phyloP scores from a whole-genome alignment of 1,140 invertebrate genomes.

The Ridgeia piscesae region DNA sequence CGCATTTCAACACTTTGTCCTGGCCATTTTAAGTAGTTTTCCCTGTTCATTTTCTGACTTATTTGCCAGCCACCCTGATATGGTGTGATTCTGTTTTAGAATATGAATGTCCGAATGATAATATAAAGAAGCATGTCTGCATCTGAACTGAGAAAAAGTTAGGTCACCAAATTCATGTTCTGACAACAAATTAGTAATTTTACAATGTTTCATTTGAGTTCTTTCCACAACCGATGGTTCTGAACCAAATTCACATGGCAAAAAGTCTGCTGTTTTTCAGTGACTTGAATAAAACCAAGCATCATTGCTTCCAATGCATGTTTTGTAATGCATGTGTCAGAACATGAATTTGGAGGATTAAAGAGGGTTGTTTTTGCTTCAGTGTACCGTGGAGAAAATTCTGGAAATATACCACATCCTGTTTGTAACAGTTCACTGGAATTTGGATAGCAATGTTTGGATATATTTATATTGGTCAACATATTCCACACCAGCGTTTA shows the following conservation, averaged over 20 bases:
- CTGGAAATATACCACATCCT: too few relatives aligned
- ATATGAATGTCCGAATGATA: constrained; percentile 25
- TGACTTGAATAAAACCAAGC: too few relatives aligned
- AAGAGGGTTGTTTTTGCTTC: too few relatives aligned
- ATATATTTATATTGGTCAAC: too few relatives aligned
- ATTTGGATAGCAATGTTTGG: too few relatives aligned
- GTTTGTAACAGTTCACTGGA: too few relatives aligned
- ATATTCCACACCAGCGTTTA: too few relatives aligned
- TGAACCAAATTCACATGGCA: constrained; percentile 21
- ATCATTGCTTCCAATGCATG: too few relatives aligned
- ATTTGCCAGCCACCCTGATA: neutral
- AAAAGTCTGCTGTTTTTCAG: constrained; percentile 17
- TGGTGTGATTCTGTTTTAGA: constrained; percentile 4
- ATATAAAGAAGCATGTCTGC: constrained; percentile 11
- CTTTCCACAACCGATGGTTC: neutral
- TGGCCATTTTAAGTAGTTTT: constrained; percentile 20
- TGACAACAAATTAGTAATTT: constrained; percentile 7
- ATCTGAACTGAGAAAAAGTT: constrained; percentile 14
- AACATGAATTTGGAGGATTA: too few relatives aligned
- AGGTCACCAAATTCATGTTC: constrained; percentile 25
- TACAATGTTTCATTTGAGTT: constrained; percentile 20
- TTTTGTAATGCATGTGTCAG: too few relatives aligned
- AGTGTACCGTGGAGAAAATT: too few relatives aligned
- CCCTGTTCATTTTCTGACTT: constrained; percentile 17
- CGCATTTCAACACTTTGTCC: too few relatives aligned